Percentiles rank a stretch among this genome's conserved stretches.
Conservation (phyloP, 2,113 vertebrate genomes). For the Ondatra zibethicus region DNA sequence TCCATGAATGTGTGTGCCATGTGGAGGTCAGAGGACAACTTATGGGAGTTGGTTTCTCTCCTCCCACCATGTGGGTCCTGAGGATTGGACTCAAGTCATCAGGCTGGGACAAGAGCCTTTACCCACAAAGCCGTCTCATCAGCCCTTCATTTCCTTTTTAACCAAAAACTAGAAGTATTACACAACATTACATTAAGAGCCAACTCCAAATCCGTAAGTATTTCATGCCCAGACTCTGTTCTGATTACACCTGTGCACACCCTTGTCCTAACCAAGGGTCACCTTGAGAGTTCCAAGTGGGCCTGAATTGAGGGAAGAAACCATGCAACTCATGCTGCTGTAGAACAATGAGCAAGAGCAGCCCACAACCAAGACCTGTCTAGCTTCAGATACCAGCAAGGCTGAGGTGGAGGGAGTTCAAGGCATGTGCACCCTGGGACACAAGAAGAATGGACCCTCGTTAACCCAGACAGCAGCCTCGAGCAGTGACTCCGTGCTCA, state of each 20-base stretch:
- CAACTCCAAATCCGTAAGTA: neutral
- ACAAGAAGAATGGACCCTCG: neutral
- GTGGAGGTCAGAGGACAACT: neutral
- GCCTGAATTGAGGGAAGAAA: neutral
- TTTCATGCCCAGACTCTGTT: neutral
- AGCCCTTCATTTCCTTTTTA: neutral
- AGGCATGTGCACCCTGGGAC: neutral
- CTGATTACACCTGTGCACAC: neutral
- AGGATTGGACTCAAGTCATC: neutral
- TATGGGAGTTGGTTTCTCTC: neutral
- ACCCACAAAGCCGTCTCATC: neutral
- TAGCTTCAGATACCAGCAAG: neutral
- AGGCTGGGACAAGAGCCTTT: neutral
- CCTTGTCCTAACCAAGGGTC: conserved; percentile 32
- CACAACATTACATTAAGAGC: neutral
- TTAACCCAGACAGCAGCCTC: neutral
- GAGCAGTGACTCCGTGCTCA: neutral
- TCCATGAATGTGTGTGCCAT: neutral
- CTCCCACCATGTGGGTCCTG: neutral
- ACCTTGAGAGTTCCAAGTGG: neutral
- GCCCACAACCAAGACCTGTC: neutral
- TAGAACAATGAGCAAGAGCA: neutral
- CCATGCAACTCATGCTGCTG: neutral
- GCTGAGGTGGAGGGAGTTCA: neutral
- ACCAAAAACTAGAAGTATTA: neutral